Percentiles rank a stretch among this genome's conserved stretches.
These are phyloP conservation scores for Pongo pygmaeus DNA, from an alignment of 2,113 vertebrate genomes.

Conservation along the genomic window DNA sequence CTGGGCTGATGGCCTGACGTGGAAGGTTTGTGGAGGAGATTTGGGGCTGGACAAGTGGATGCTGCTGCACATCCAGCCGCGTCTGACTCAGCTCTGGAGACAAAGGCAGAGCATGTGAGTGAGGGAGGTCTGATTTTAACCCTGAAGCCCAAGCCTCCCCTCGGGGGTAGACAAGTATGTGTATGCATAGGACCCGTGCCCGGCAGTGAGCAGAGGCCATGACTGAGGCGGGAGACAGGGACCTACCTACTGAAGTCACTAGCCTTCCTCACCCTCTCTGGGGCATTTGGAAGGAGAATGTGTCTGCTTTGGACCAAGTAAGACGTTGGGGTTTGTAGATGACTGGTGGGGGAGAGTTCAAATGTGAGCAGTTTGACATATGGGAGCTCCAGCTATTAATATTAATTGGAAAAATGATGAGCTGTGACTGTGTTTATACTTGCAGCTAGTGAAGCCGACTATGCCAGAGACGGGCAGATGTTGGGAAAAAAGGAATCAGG, in stretches of 20 bases:
- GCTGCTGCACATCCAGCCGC: not conserved
- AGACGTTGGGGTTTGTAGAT: not conserved
- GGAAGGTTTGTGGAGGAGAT: not conserved
- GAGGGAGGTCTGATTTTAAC: not conserved
- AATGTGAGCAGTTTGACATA: not conserved
- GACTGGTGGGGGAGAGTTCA: not conserved
- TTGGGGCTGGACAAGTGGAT: not conserved
- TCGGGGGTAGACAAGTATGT: not conserved
- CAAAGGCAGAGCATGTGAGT: fast-evolving
- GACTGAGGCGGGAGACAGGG: not conserved
- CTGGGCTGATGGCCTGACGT: not conserved
- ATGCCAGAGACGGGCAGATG: not conserved
- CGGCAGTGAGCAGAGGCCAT: not conserved
- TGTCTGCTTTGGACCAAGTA: not conserved
- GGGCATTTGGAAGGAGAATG: not conserved
- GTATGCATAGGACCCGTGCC: no score
- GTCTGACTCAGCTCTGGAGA: not conserved
- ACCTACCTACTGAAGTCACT: not conserved
- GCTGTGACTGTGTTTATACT: not conserved
- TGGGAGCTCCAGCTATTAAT: not conserved
- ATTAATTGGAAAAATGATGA: not conserved
- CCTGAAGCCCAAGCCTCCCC: not conserved
- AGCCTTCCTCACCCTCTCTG: not conserved
- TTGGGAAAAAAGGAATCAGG: not conserved
- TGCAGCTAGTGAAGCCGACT: not conserved